These are phyloP conservation scores for Micromys minutus DNA, from an alignment of 2,113 vertebrate genomes.

Conservation along the genomic window DNA sequence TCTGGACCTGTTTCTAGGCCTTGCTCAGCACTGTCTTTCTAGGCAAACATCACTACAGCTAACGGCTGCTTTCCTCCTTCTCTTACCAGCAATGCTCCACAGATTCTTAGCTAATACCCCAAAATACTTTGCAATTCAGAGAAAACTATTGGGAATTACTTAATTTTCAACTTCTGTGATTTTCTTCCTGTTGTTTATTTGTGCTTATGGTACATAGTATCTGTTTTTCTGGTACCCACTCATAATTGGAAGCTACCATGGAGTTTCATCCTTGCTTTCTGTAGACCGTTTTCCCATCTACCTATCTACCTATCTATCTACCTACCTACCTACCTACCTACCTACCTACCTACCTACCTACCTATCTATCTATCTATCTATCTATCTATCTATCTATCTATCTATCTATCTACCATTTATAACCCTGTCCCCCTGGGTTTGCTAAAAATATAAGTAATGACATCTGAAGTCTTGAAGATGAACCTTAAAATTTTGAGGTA, in stretches of 20 bases:
- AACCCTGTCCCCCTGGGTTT: not conserved
- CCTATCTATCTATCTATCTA: no score
- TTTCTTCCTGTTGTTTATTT: not conserved
- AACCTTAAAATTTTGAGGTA: constrained; percentile 31
- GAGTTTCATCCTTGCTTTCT: not conserved
- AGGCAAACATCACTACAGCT: not conserved
- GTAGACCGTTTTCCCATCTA: not conserved
- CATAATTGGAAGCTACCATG: no score
- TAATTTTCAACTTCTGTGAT: constrained; percentile 6
- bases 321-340: no score
- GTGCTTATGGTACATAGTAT: not conserved
- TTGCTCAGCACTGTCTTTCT: constrained; percentile 15
- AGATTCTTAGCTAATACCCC: not conserved
- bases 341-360: no score
- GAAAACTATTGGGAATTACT: not conserved
- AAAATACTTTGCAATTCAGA: not conserved
- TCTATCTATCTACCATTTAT: constrained; percentile 1
- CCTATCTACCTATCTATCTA: no score
- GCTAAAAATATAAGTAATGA: constrained; percentile 6
- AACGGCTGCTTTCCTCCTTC: not conserved
- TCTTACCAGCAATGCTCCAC: not conserved
- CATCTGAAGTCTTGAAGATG: constrained; percentile 36
- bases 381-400: no score
- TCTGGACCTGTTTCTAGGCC: constrained; percentile 31
- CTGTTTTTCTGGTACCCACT: not conserved